These are phyloP conservation scores for Channa argus DNA, from an alignment of 2,113 vertebrate genomes.

Conservation along the genomic window DNA sequence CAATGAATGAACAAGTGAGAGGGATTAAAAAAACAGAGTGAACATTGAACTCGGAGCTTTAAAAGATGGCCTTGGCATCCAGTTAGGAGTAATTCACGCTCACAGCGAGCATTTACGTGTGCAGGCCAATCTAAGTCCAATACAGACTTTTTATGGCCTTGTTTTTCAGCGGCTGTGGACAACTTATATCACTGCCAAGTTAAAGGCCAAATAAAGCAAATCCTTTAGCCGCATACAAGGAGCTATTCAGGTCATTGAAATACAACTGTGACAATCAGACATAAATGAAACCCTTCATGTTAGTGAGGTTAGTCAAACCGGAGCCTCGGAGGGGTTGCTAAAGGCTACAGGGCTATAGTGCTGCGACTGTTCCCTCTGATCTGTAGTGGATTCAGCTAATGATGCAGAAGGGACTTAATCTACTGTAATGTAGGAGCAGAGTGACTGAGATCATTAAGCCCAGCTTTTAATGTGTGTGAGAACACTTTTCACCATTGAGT, in stretches of 20 bases:
- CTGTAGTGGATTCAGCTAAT: constrained; percentile 50
- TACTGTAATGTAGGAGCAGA: constrained; percentile 32
- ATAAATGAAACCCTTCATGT: constrained; percentile 55
- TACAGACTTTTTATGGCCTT: constrained; percentile 68
- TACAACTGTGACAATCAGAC: constrained; percentile 66
- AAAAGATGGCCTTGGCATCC: constrained; percentile 55
- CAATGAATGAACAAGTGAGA: constrained; percentile 71
- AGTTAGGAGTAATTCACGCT: constrained; percentile 56
- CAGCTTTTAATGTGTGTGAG: not conserved
- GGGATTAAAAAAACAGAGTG: constrained; percentile 30
- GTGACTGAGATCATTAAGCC: constrained; percentile 26
- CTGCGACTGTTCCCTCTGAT: constrained; percentile 39
- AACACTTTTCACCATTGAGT: not conserved
- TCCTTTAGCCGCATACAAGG: constrained; percentile 64
- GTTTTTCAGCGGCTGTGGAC: constrained; percentile 61
- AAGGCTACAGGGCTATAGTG: constrained; percentile 34
- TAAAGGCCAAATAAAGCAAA: constrained; percentile 67
- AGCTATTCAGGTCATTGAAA: constrained; percentile 73
- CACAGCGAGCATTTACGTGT: constrained; percentile 44
- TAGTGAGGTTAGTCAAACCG: constrained; percentile 34
- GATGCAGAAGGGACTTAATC: constrained; percentile 57
- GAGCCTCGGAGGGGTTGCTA: constrained; percentile 32
- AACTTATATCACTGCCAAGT: constrained; percentile 53
- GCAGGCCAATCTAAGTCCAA: constrained; percentile 50
- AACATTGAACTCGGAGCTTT: constrained; percentile 60